Conservation (phyloP, 2,888 invertebrate genomes). For the Noctua pronuba region DNA sequence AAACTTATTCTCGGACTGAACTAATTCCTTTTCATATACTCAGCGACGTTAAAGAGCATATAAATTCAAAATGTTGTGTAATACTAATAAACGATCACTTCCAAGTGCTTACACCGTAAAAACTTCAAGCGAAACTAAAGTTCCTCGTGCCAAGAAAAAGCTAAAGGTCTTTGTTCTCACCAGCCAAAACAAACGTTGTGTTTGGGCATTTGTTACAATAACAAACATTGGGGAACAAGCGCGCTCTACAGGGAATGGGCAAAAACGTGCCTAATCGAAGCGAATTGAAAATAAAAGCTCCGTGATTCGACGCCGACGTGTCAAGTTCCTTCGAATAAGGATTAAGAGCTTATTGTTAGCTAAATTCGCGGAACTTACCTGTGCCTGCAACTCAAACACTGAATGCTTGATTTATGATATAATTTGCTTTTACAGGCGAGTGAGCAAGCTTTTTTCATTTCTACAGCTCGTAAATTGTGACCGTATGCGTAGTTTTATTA, state of each 20-base stretch:
- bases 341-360: slow-evolving; percentile 84
- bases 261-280: slow-evolving; percentile 85
- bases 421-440: slow-evolving; percentile 57
- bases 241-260: slow-evolving; percentile 72
- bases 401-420: slow-evolving; percentile 66
- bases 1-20: slow-evolving; percentile 67
- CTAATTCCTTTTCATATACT: slow-evolving; percentile 66
- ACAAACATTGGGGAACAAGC: slow-evolving; percentile 81
- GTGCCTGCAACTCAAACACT: slow-evolving; percentile 60
- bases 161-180: slow-evolving; percentile 86
- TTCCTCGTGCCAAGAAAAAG: slow-evolving; percentile 77
- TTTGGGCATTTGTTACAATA: slow-evolving; percentile 87
- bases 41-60: slow-evolving; percentile 69
- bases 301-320: slow-evolving; percentile 79
- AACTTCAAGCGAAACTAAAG: slow-evolving; percentile 82
- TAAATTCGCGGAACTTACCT: slow-evolving; percentile 79
- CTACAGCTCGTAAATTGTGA: slow-evolving; percentile 44
- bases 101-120: slow-evolving; percentile 79
- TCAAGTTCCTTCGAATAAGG: slow-evolving; percentile 79
- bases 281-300: slow-evolving; percentile 79
- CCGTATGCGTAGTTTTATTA: slow-evolving; percentile 32
- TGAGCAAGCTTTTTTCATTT: slow-evolving; percentile 55
- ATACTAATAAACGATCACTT: slow-evolving; percentile 73
- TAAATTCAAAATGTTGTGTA: slow-evolving; percentile 76
- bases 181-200: slow-evolving; percentile 88